These are phyloP conservation scores for Malacoctenus gilli DNA, from an alignment of 2,797 vertebrate species.

Conservation along the genomic window DNA sequence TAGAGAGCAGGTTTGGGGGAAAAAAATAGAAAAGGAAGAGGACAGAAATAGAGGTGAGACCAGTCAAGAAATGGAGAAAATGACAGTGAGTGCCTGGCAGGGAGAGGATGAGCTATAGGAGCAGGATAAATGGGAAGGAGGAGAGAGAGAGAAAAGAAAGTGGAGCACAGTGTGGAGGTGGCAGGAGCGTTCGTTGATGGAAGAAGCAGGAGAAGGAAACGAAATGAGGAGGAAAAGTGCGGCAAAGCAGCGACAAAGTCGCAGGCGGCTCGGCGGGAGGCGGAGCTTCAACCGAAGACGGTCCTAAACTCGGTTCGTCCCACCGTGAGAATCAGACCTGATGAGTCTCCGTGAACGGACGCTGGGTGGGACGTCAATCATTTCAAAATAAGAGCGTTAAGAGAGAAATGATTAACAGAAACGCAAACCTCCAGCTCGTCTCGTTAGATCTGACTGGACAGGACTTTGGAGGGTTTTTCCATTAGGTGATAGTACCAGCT, in stretches of 20 bases:
- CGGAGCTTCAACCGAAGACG: background rate
- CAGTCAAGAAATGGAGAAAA: conserved; percentile 44
- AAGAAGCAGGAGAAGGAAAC: conserved; percentile 54
- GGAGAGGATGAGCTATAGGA: conserved; percentile 40
- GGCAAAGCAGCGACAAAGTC: conserved; percentile 56
- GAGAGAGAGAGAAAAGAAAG: no score
- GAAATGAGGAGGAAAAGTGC: conserved; percentile 54
- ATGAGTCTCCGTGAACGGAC: no score
- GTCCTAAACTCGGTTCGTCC: background rate
- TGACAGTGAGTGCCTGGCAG: conserved; percentile 47
- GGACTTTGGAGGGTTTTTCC: no score
- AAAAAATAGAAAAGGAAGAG: background rate
- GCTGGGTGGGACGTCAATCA: no score
- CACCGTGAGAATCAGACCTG: conserved; percentile 13
- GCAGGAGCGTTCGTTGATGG: conserved; percentile 53
- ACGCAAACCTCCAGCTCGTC: no score
- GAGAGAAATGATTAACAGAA: no score
- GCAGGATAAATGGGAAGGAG: conserved; percentile 52
- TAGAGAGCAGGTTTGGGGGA: background rate
- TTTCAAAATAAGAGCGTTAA: no score
- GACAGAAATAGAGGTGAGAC: conserved; percentile 48
- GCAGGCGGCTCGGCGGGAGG: conserved; percentile 16
- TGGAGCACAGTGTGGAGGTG: conserved; percentile 49
- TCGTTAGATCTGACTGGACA: no score
- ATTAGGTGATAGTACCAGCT: no score